These are phyloP conservation scores for Spisula solida DNA, from an alignment of 2,888 invertebrate species.

Conservation along the genomic window DNA sequence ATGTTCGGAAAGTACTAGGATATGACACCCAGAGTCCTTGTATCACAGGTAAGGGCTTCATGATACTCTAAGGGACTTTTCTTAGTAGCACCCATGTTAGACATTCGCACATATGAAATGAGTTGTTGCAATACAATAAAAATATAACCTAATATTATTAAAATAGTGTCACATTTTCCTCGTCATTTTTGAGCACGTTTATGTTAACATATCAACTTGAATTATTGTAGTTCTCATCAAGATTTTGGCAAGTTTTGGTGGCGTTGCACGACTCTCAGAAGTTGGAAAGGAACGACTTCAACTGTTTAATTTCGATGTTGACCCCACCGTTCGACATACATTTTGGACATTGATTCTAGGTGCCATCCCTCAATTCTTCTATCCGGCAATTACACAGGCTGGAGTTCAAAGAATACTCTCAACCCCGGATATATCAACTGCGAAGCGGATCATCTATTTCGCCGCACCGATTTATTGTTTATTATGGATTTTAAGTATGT, in stretches of 20 bases:
- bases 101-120: no score
- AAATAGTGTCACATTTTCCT: no score
- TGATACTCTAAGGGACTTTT: no score
- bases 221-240: constrained; percentile 42
- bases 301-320: constrained; percentile 44
- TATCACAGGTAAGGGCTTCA: no score
- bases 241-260: constrained; percentile 18
- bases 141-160: no score
- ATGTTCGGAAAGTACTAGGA: no score
- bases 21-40: no score
- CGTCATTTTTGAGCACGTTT: no score
- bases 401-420: constrained; percentile 59
- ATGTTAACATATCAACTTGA: no score
- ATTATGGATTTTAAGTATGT: constrained; percentile 23
- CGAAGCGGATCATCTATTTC: constrained; percentile 42
- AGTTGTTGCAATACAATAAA: no score
- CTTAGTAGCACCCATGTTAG: no score
- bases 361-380: constrained; percentile 47
- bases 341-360: constrained; percentile 63
- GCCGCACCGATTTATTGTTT: constrained; percentile 33
- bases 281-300: constrained; percentile 22
- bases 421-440: constrained; percentile 41
- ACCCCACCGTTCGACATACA: constrained; percentile 58
- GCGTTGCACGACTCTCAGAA: not conserved
- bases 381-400: constrained; percentile 45